These are phyloP conservation scores for Tiliacea citrago DNA, from an alignment of 2,888 invertebrate species.

Conservation along the genomic window DNA sequence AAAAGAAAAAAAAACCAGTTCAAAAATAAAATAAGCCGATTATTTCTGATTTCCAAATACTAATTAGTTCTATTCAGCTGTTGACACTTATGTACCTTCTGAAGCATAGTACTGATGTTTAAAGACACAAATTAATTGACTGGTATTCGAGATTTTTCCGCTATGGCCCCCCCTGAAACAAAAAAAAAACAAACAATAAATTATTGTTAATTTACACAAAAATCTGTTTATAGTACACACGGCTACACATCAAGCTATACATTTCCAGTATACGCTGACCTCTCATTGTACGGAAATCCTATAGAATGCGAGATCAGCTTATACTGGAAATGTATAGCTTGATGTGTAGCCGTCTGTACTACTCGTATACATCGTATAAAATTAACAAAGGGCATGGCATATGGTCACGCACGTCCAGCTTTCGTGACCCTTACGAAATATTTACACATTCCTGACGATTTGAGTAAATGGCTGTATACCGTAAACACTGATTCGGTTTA, in stretches of 20 bases:
- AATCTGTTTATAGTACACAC: conserved; percentile 28
- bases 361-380: too few species aligned
- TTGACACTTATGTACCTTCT: neutral
- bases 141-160: neutral
- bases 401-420: conserved; percentile 45
- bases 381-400: conserved; percentile 29
- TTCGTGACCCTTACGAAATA: conserved; percentile 49
- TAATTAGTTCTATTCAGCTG: too few species aligned
- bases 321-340: too few species aligned
- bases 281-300: too few species aligned
- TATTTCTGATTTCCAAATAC: too few species aligned
- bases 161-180: too few species aligned
- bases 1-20: too few species aligned
- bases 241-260: too few species aligned
- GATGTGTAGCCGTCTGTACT: too few species aligned
- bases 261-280: too few species aligned
- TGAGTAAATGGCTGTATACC: conserved; percentile 41
- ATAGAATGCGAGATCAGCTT: too few species aligned
- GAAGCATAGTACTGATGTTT: neutral
- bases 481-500: conserved; percentile 53
- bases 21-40: too few species aligned
- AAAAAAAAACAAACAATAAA: neutral
- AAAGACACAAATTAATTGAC: neutral
- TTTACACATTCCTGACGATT: conserved; percentile 53
- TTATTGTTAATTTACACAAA: neutral